Base-by-base conservation (phyloP, 2,888 invertebrate genomes). In the Amphipoea lucens region DNA sequence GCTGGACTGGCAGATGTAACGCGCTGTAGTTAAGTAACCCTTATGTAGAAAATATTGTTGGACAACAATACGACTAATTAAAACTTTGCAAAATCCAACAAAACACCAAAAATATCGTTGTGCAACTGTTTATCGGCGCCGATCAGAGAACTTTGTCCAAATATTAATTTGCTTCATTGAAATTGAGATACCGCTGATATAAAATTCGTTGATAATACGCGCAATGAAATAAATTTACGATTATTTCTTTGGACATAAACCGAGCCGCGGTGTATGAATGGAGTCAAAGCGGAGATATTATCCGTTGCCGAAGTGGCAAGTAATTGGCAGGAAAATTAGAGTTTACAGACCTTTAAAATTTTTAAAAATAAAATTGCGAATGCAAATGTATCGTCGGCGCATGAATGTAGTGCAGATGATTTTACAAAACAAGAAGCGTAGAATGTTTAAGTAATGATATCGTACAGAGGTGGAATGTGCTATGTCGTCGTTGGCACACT, bases 61-160 rank as follows among this genome's bases (percentile, higher is more conserved):
- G 70, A 89, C 88, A 93, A 96, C 96, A 97, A 97, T 96, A 93
- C 92, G 57, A 87, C 92, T 95, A 95, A 97, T 96, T 96, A 95
- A 94, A 92, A 88, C 89, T 90, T 91, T 90, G 85, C 86, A 85
- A 91, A 91, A 92, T 89, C 90, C 92, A 92, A 93, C 92, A 94
- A 94, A 93, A 90, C 89, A 90, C 86, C 89, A 80, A 91, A 92
- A 92, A 92, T 90, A 72, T 89, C 84, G 92, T 92, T 94, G 91
- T 92, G 89, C 86, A 91, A 88, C 83, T 81, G 74, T 82, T 87
- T 87, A 92, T 93, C 92, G 82, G 81, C 83, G 76, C 84, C 73
- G 88, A 93, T 91, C 92, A 90, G 80, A 83, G 83, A 86, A 84
- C 54, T 83, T 83, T 85, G 82, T 83, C 81, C 89, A 90, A 92